Evolutionary conservation across 2,888 invertebrate genomes (phyloP), one percentile per base, ranked within the genome.

Genomic region (Clanis bilineata): DNA sequence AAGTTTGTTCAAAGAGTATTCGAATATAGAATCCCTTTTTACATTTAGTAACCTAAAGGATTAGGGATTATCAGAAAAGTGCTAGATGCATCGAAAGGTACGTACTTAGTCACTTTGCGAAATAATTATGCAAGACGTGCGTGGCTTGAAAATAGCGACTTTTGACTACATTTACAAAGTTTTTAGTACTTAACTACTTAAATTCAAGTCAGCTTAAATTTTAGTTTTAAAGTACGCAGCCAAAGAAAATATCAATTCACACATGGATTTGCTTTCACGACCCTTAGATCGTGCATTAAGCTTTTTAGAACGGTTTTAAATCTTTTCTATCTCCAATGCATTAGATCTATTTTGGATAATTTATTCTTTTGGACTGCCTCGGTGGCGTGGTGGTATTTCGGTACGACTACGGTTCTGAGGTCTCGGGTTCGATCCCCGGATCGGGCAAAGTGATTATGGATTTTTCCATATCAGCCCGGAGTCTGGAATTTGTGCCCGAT

Each of bases 271-370:
- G 15, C 47, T 47, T 15, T 47, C 18, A 51, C 51, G 51, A 18
- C 28, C 32, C 18, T 3, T 18, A 18, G 32, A 10, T 51, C 32
- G 18, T 51, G 51, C 51, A 51, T 32, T 32, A 51, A 51, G 51
- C 51, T 10, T 32, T 51, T 51, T 51, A n/a, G 28, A 51, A 32
- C 10, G 32, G 3, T 51, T 51, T 51, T 32, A 51, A 32, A 51
- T 51, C 28, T 51, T 41, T 32, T 51, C 51, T 51, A 51, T 51
- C 44, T 45, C 15, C 28, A 51, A 51, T 28, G 47, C 47, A 51
- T 51, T 51, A 51, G 7, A 28, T 23, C 45, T 45, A 15, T 28
- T 15, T 28, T 3, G 28, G 15, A 28, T 51, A 51, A 51, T 51
- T 1, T 51, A 51, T 51, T 51, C n/a, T 15, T 15, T 45, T 51